Conservation (phyloP, 1,140 invertebrate species). For the Drosophila suzukii region DNA sequence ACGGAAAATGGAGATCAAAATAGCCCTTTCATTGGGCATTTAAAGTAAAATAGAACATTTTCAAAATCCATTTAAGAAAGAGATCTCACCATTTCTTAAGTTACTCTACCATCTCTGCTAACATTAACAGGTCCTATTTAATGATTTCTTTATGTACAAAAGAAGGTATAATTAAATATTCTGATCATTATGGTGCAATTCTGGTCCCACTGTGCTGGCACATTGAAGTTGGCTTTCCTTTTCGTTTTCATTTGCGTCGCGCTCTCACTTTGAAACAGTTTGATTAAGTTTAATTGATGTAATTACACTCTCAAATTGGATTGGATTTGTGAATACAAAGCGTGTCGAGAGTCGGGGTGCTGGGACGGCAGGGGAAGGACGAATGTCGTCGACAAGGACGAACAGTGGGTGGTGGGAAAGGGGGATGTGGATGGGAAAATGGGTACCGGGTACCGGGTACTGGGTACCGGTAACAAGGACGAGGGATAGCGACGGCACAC, state of each 20-base stretch:
- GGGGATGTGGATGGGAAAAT: too few species aligned
- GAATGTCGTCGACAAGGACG: conserved; percentile 10
- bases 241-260: conserved; percentile 63
- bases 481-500: neutral
- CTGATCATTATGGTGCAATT: neutral
- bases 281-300: conserved; percentile 83
- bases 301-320: conserved; percentile 81
- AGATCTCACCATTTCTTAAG: too few species aligned
- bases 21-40: too few species aligned
- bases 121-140: too few species aligned
- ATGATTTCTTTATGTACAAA: neutral
- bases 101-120: too few species aligned
- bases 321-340: conserved; percentile 81
- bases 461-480: neutral
- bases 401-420: neutral
- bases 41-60: too few species aligned
- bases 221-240: conserved; percentile 12
- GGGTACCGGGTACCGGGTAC: neutral
- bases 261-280: conserved; percentile 74
- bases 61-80: too few species aligned
- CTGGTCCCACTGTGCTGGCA: conserved; percentile 1
- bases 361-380: neutral
- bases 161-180: neutral
- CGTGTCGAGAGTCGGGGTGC: neutral
- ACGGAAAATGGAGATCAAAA: too few species aligned